Evolutionary conservation across 2,797 vertebrate species (phyloP).

Genomic region (Mastacembelus armatus): DNA sequence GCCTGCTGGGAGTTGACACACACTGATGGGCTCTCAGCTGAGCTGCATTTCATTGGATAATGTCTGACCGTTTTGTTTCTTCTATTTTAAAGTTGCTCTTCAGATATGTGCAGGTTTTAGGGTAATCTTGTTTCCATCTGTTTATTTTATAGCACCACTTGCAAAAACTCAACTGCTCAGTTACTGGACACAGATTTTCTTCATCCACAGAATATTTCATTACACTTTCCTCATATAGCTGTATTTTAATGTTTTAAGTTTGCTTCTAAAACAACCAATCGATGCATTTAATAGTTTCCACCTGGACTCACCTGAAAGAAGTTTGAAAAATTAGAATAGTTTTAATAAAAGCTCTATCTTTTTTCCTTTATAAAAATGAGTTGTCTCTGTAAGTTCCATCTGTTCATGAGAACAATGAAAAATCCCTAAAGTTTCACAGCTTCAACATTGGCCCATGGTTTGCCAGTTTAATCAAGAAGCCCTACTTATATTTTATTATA

Average conservation of each 20-base stretch:
- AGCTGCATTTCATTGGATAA: constrained; percentile 47
- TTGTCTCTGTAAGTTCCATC: not conserved
- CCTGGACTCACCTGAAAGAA: not conserved
- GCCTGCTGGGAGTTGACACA: constrained; percentile 47
- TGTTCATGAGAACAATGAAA: not conserved
- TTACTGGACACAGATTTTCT: not conserved
- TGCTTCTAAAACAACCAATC: not conserved
- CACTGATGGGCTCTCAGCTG: constrained; percentile 26
- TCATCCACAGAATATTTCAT: not conserved
- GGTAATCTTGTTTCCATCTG: constrained; percentile 41
- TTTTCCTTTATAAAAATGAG: not conserved
- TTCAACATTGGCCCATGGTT: constrained; percentile 10
- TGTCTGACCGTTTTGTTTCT: constrained; percentile 38
- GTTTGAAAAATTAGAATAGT: too few relatives aligned
- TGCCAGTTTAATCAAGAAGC: constrained; percentile 18
- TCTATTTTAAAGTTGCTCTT: constrained; percentile 23
- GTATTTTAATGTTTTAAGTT: not conserved
- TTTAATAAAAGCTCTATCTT: too few relatives aligned
- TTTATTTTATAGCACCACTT: not conserved
- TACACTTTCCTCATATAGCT: not conserved
- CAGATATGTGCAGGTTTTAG: constrained; percentile 3
- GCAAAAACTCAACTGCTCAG: constrained; percentile 15
- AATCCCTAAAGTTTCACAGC: not conserved
- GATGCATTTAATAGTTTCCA: not conserved
- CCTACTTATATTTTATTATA: constrained; percentile 12